A percentile compares a stretch with the other conserved stretches of the same genome.
phyloP scores from a whole-genome alignment of 1,140 invertebrate genomes.

The Delia radicum region DNA sequence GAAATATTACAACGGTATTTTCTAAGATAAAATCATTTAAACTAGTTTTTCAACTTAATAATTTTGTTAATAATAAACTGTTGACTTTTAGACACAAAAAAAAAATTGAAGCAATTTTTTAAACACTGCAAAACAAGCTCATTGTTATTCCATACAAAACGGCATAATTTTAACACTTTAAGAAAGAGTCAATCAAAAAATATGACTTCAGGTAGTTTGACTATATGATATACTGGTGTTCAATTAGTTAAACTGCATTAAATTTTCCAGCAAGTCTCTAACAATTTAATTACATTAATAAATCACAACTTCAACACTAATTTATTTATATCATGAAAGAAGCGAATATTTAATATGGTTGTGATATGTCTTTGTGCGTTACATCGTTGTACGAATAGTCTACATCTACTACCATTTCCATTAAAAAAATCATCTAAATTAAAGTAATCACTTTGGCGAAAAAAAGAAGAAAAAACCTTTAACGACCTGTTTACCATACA shows the following conservation, averaged over 20 bases:
- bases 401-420: too few relatives aligned
- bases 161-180: neutral
- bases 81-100: neutral
- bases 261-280: neutral
- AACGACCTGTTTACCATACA: neutral
- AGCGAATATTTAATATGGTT: neutral
- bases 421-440: conserved; percentile 8
- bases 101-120: neutral
- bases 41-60: neutral
- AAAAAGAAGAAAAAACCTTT: too few relatives aligned
- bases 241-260: conserved; percentile 14
- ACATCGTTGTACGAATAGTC: too few relatives aligned
- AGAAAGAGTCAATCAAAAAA: neutral
- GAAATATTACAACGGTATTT: neutral
- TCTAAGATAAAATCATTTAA: neutral
- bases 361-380: neutral
- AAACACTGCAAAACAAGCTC: neutral
- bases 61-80: too few relatives aligned
- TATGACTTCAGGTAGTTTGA: neutral
- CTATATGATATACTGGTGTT: neutral
- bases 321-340: neutral
- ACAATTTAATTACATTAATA: conserved; percentile 13
- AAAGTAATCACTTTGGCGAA: neutral
- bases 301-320: neutral
- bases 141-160: neutral